These are phyloP conservation scores for Tamias sibiricus DNA, from an alignment of 2,113 vertebrate species.

Conservation along the genomic window DNA sequence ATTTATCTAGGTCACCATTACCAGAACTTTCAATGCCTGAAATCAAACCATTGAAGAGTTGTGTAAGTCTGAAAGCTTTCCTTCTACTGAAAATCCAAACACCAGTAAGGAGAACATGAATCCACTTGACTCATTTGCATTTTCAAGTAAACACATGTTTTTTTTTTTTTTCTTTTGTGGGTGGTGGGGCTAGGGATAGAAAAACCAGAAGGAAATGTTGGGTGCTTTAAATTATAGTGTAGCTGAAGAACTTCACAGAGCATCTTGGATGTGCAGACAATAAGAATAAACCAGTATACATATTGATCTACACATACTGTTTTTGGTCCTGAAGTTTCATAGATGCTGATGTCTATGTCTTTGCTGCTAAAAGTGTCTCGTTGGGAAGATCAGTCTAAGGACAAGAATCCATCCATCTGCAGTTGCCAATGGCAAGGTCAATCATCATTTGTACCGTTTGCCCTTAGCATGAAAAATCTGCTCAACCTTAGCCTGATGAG, in stretches of 20 bases:
- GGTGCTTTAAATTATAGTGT: not conserved
- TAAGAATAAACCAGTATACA: not conserved
- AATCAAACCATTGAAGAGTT: not conserved
- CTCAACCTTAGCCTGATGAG: conserved; percentile 34
- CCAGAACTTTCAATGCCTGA: not conserved
- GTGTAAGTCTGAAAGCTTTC: not conserved
- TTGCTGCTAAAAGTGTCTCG: not conserved
- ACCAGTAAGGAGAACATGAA: not conserved
- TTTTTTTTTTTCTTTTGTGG: not conserved
- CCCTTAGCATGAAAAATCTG: conserved; percentile 29
- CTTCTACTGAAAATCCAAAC: not conserved
- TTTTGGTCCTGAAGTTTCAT: not conserved
- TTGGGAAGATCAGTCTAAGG: conserved; percentile 20
- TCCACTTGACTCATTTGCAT: not conserved
- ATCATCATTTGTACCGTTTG: not conserved
- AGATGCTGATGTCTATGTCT: not conserved
- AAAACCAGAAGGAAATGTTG: not conserved
- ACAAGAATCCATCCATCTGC: conserved; percentile 8
- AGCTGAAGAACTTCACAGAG: not conserved
- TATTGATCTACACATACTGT: not conserved
- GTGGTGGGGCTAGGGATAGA: not conserved
- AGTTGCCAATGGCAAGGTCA: conserved; percentile 57
- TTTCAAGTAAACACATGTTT: not conserved
- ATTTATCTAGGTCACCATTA: not conserved
- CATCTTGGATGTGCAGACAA: not conserved